Evolutionary conservation across 2,797 vertebrate species (phyloP), one percentile per base, ranked within the genome.

Genomic region (Chloroceryle amazona): DNA sequence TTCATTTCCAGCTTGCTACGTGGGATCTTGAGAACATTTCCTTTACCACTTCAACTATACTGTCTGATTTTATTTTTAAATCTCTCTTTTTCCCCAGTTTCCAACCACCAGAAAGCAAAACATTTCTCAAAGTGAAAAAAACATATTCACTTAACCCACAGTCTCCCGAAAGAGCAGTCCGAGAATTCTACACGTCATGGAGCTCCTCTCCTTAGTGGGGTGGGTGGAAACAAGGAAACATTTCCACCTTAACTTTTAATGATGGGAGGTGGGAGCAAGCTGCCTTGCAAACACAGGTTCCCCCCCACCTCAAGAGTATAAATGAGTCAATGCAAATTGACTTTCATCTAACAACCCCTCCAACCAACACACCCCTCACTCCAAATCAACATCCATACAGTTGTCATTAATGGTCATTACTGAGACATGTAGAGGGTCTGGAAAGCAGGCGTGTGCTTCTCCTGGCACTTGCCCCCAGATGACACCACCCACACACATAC

Each of bases 61-160:
- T 29, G 76, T 23, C 80, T 71, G 54, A 74, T 89, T 93, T 96
- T 96, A 97, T 97, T 96, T 96, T 97, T 96, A 95, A 91, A 88
- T 62, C 47, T 46, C 35, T 89, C 18, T 28, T 67, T 91, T 19
- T 1, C 42, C 29, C 31, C 52, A 6, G 46, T 11, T 94, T 86
- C 89, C 72, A 95, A n/a, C 68, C 60, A 73, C 33, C 87, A 55
- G 60, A 88, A 81, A 81, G 52, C 41, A 83, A 83, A 96, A 76
- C 66, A 42, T 58, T 31, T 88, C 79, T 41, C 62, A 26, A 88
- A 72, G 55, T 3, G 63, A 71, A 93, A 92, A 92, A 66, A 41
- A 5, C 16, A 47, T 18, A 82, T 26, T 80, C 51, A 20, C 66
- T 51, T 84, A 75, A 58, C 49, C 68, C 7, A 2, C 79, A 78